phyloP scores from a whole-genome alignment of 2,113 vertebrate species.

The Clarias magur region DNA sequence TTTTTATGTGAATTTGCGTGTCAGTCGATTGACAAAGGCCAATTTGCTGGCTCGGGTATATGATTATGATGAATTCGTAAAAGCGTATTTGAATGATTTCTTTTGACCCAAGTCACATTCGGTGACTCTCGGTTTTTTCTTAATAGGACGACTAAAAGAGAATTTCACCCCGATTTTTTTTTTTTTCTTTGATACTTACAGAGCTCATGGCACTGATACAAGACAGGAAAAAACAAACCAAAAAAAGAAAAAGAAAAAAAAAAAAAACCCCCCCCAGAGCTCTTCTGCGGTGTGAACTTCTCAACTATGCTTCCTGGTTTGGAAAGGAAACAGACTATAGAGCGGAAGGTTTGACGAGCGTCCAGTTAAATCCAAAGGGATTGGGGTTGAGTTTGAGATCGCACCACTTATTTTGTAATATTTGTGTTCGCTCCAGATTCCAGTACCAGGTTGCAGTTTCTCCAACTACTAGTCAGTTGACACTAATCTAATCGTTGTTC shows the following conservation, averaged over 20 bases:
- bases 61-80: not conserved
- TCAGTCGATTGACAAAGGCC: conserved; percentile 43
- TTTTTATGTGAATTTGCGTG: conserved; percentile 14
- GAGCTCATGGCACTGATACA: not conserved
- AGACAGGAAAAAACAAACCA: not conserved
- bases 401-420: not conserved
- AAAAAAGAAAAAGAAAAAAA: not conserved
- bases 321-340: not conserved
- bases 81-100: conserved; percentile 5
- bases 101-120: conserved; percentile 41
- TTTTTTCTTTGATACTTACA: not conserved
- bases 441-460: not conserved
- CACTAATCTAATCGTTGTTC: not conserved
- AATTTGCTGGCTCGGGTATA: conserved; percentile 19
- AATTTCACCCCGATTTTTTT: not conserved
- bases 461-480: not conserved
- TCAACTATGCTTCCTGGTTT: not conserved
- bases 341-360: not conserved
- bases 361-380: not conserved
- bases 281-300: not conserved
- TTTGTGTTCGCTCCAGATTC: not conserved
- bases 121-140: conserved; percentile 22
- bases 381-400: not conserved
- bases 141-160: conserved; percentile 11
- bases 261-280: no score